Evolutionary conservation across 2,888 invertebrate genomes (phyloP), one percentile per base, ranked within the genome.

Genomic region (Meiosimyza platycephala): DNA sequence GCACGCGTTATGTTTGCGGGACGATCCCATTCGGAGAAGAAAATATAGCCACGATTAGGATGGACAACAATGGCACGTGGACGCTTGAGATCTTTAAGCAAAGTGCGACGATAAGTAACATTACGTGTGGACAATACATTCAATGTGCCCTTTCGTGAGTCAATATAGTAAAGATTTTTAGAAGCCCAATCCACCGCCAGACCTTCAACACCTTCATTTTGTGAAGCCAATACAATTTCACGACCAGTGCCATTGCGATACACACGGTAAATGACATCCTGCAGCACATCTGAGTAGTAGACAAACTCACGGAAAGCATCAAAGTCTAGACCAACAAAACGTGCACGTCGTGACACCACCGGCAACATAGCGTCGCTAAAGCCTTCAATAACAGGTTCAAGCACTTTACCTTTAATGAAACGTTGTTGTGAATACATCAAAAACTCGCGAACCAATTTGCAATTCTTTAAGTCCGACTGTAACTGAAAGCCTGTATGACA

Each of bases 61-160:
- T 99, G 98, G 0, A 98, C 96, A 0, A 97, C 98, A 74, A 99
- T 97, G 6, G 98, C 98, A 80, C 98, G 90, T 0, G 98, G 99
- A 75, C 98, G 90, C 84, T 97, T 97, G 40, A 98, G 87, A 81
- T 96, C 94, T 82, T 93, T 94, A 28, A 98, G 86, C 52, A 98
- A 86, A 0, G 95, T 96, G 79, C 96, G 89, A 11, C 95, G 91
- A 80, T 94, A 92, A 0, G 94, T 93, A 0, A 96, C 93, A 81
- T 97, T 95, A 72, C 94, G 90, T 0, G 97, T 95, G 47, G 95
- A 95, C 5, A 98, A 88, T 0, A 98, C 98, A 82, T 98, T 98
- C 0, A 99, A 88, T 0, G 97, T 97, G 76, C 98, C 98, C 85
- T 97, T 94, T 72, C 97, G 91, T 13, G 96, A 95, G 84, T 98